Percentiles rank a stretch among this genome's conserved stretches.
These are phyloP conservation scores for Myopa testacea DNA, from an alignment of 2,888 invertebrate genomes.

Conservation along the genomic window DNA sequence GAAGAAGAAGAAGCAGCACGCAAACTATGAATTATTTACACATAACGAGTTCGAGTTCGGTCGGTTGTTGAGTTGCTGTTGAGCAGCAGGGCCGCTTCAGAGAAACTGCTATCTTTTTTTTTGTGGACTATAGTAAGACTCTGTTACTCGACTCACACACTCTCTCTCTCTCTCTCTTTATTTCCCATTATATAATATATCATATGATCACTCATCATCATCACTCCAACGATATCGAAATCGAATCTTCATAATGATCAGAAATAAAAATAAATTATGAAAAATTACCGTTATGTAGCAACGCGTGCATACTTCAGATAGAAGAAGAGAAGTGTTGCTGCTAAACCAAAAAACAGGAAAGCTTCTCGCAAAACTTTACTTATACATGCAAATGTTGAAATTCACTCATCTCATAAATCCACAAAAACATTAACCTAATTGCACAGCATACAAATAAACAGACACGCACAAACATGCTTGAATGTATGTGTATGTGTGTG, in stretches of 20 bases:
- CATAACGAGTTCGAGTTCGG: constrained; percentile 37
- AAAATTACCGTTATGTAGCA: too few relatives aligned
- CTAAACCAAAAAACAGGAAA: too few relatives aligned
- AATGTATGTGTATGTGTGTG: not conserved
- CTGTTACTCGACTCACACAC: not conserved
- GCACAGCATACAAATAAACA: not conserved
- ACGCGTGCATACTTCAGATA: too few relatives aligned
- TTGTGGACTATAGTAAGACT: not conserved
- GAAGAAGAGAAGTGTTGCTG: too few relatives aligned
- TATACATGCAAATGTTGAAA: too few relatives aligned
- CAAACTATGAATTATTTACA: constrained; percentile 50
- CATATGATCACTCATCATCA: too few relatives aligned
- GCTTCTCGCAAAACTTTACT: too few relatives aligned
- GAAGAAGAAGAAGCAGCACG: constrained; percentile 42
- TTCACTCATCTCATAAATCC: too few relatives aligned
- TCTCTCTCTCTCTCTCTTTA: not conserved
- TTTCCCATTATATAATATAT: not conserved
- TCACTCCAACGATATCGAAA: too few relatives aligned
- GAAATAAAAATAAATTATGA: too few relatives aligned
- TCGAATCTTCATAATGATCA: too few relatives aligned
- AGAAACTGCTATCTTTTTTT: not conserved
- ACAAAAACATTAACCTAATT: not conserved
- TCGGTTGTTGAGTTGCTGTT: not conserved
- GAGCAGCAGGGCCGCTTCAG: not conserved
- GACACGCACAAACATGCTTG: too few relatives aligned